Percentiles rank a stretch among this genome's conserved stretches.
phyloP scores from a whole-genome alignment of 2,888 invertebrate genomes.

The Phyllotreta striolata region DNA sequence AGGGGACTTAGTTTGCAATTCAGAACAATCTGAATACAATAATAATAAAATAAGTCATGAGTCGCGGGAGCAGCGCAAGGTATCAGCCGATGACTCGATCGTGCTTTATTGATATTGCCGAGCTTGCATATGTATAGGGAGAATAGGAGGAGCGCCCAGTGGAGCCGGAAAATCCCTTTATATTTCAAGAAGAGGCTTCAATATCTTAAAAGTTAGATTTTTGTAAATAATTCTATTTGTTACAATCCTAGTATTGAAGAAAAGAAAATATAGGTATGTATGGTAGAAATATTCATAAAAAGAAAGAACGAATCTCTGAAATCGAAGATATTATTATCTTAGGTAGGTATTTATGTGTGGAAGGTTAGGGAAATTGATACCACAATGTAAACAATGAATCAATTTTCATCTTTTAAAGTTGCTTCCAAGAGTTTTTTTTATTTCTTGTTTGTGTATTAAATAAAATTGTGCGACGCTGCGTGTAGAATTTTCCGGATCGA shows the following conservation, averaged over 20 bases:
- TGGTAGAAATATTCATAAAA: too few relatives aligned
- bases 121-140: slow-evolving; percentile 42
- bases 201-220: background rate
- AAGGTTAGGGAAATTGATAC: too few relatives aligned
- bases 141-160: slow-evolving; percentile 29
- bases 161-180: background rate
- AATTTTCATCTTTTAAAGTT: too few relatives aligned
- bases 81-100: slow-evolving; percentile 44
- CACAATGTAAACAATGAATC: too few relatives aligned
- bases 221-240: too few relatives aligned
- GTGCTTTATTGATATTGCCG: slow-evolving; percentile 46
- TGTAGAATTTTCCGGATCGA: slow-evolving; percentile 12
- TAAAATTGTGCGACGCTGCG: background rate
- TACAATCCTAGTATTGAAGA: too few relatives aligned
- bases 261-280: too few relatives aligned
- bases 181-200: background rate
- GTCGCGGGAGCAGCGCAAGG: slow-evolving; percentile 39
- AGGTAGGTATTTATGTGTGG: too few relatives aligned
- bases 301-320: too few relatives aligned
- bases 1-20: slow-evolving; percentile 36
- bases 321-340: too few relatives aligned
- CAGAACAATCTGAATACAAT: slow-evolving; percentile 44
- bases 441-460: background rate
- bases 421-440: too few relatives aligned
- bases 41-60: slow-evolving; percentile 51